Base-by-base conservation (phyloP, 1,140 invertebrate genomes). In the Nasonia giraulti region DNA sequence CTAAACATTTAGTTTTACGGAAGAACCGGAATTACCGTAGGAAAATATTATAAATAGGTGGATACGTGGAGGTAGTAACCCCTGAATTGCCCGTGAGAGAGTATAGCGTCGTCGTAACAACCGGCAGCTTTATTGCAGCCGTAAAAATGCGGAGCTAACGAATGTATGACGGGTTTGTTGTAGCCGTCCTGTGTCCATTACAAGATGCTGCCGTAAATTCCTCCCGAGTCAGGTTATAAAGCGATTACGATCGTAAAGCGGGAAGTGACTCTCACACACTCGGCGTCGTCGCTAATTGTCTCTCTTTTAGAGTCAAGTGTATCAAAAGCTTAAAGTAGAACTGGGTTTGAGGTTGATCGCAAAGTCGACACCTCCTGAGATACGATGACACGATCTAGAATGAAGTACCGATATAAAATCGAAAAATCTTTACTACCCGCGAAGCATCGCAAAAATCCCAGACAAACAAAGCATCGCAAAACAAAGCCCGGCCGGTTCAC, bases 231-330 rank as follows among this genome's bases (percentile, higher is more conserved):
- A 50, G 50, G 74, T 76, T 76, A 50, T 76, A 44, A 76, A 47
- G 40, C 74, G 20, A 76, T 62, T 62, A 62, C 17, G 74, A 76
- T 76, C 74, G 44, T 76, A 76, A 75, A 44, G 74, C 1, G n/a
- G 20, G n/a, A 6, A 17, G 11, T 27, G 7, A 50, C 74, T 14
- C 6, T 33, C 71, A 37, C 71, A 69, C 14, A 37, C 33, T 37
- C 40, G 37, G 17, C 33, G 73, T 12, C 20, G 6, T 74, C 33
- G 33, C 73, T 74, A 74, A 74, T 74, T 74, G 33, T 37, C 69
- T 3, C 69, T 7, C 73, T 75, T 40, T 44, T 37, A 37, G 33
- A 37, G 0, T 75, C 33, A 44, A 37, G 73, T 37, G 55, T n/a
- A 62, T 20, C 50, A 37, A 20, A 55, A 55, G 33, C 27, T 37